phyloP scores from a whole-genome alignment of 2,797 vertebrate genomes.

The Gymnocypris eckloni region DNA sequence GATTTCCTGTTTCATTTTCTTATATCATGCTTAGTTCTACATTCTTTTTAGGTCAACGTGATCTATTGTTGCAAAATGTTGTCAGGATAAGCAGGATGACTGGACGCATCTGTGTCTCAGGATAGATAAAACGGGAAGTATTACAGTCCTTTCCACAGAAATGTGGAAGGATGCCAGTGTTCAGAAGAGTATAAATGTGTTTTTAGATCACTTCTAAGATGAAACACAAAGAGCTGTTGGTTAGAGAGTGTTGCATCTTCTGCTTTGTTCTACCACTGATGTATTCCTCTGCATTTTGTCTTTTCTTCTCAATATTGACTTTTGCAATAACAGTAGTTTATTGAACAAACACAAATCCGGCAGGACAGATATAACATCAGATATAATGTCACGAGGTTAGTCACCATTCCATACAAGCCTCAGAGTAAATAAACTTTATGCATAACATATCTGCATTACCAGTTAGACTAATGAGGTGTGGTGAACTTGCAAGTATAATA shows the following conservation, averaged over 20 bases:
- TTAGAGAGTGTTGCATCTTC: not conserved
- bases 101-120: conserved; percentile 26
- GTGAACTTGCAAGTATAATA: not conserved
- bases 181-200: not conserved
- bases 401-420: not conserved
- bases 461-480: not conserved
- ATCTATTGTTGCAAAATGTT: conserved; percentile 6
- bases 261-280: not conserved
- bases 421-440: not conserved
- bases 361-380: not conserved
- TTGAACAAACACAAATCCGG: conserved; percentile 26
- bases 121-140: conserved; percentile 21
- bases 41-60: conserved; percentile 1
- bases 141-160: conserved; percentile 10
- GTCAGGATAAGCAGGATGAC: not conserved
- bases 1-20: conserved; percentile 12
- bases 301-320: not conserved
- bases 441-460: not conserved
- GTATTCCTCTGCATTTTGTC: not conserved
- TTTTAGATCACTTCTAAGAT: not conserved
- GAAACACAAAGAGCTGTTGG: not conserved
- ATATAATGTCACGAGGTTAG: conserved; percentile 24
- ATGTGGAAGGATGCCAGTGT: not conserved
- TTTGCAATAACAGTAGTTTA: not conserved
- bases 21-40: not conserved